Conservation (phyloP, 2,797 vertebrate genomes). For the Setipinna tenuifilis region DNA sequence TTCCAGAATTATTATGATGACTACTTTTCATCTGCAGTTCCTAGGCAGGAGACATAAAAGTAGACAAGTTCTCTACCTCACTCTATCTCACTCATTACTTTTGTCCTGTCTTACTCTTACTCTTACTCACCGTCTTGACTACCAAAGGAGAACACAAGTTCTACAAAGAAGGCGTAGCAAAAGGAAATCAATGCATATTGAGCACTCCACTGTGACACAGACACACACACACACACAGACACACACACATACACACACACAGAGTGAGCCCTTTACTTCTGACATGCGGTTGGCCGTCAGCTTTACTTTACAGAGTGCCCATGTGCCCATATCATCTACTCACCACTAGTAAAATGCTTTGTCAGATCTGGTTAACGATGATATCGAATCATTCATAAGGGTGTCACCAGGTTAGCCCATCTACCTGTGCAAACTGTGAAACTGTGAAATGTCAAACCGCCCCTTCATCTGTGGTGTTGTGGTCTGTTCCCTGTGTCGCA, state of each 20-base stretch:
- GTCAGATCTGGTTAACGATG: neutral
- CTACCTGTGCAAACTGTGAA: neutral
- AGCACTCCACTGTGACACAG: neutral
- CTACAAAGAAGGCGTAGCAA: neutral
- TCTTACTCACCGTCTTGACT: neutral
- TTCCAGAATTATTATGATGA: too few species aligned
- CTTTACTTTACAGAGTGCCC: neutral
- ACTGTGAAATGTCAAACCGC: neutral
- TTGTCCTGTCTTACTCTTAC: neutral
- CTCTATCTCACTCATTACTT: neutral
- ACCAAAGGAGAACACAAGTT: too few species aligned
- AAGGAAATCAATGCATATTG: constrained; percentile 22
- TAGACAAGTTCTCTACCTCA: too few species aligned
- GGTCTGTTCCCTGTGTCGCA: constrained; percentile 50
- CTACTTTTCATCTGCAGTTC: too few species aligned
- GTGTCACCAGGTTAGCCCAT: too few species aligned
- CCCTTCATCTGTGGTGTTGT: neutral
- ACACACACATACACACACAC: constrained; percentile 12
- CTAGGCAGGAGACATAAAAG: too few species aligned
- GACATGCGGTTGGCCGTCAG: neutral
- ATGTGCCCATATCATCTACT: neutral
- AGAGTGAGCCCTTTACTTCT: neutral
- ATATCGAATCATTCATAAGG: neutral
- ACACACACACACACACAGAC: neutral
- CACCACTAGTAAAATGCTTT: neutral